Evolutionary conservation across 1,140 invertebrate genomes (phyloP).

Genomic region (Mizuhopecten yessoensis): DNA sequence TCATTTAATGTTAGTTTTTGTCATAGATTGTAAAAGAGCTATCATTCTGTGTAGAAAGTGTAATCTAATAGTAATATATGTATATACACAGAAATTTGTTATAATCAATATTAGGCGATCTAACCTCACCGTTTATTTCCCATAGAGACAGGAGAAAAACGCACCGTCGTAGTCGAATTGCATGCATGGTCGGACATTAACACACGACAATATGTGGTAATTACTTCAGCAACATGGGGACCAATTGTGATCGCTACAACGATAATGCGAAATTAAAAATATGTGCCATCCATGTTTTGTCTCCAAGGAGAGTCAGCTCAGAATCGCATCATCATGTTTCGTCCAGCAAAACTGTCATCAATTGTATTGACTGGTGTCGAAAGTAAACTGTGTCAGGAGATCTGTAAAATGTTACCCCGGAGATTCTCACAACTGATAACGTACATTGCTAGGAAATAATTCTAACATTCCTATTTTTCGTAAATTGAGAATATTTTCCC

Average conservation of each 20-base stretch:
- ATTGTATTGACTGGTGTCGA: background rate
- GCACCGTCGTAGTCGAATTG: background rate
- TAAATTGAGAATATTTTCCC: background rate
- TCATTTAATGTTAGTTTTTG: background rate
- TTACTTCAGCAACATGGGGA: slow-evolving; percentile 16
- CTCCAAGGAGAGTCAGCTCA: background rate
- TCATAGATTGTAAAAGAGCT: background rate
- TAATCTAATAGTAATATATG: background rate
- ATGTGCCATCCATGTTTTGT: slow-evolving; percentile 20
- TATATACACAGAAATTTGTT: background rate
- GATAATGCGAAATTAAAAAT: slow-evolving; percentile 30
- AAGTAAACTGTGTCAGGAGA: background rate
- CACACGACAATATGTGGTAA: slow-evolving; percentile 29
- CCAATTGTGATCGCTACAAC: background rate
- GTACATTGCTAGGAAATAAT: background rate
- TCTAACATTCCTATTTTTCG: background rate
- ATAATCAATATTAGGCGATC: background rate
- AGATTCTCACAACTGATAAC: background rate
- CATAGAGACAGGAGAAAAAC: background rate
- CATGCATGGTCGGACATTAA: background rate
- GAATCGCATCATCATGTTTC: background rate
- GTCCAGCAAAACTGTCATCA: background rate
- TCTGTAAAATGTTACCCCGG: background rate
- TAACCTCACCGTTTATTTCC: slow-evolving; percentile 14
- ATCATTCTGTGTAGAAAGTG: background rate